Evolutionary conservation across 2,888 invertebrate species (phyloP).

Genomic region (Gymnoscelis rufifasciata): DNA sequence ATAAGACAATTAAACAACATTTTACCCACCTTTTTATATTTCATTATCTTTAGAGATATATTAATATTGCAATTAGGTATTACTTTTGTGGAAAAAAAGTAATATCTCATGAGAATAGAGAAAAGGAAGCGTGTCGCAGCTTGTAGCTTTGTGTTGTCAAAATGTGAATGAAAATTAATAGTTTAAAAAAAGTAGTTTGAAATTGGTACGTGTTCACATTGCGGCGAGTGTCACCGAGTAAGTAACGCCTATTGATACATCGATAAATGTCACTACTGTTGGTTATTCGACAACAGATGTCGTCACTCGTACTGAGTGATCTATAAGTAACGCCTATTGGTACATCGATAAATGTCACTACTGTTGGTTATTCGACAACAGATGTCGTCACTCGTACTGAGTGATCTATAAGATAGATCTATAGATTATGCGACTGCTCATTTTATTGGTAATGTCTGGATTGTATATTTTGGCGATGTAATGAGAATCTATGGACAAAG

Average conservation of each 20-base stretch:
- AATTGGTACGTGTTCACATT: constrained; percentile 19
- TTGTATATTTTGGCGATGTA: constrained; percentile 8
- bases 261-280: constrained; percentile 30
- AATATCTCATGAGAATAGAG: not conserved
- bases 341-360: constrained; percentile 28
- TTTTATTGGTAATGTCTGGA: constrained; percentile 4
- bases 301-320: constrained; percentile 16
- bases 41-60: too few relatives aligned
- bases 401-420: constrained; percentile 17
- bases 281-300: constrained; percentile 29
- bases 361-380: constrained; percentile 26
- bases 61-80: too few relatives aligned
- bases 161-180: constrained; percentile 19
- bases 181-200: constrained; percentile 11
- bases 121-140: constrained; percentile 12
- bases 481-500: too few relatives aligned
- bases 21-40: too few relatives aligned
- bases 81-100: not conserved
- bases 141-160: constrained; percentile 23
- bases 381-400: constrained; percentile 25
- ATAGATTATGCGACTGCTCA: constrained; percentile 4
- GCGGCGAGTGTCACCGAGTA: constrained; percentile 21
- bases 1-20: too few relatives aligned
- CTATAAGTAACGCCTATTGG: constrained; percentile 23
- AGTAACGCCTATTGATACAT: constrained; percentile 21